Conservation (phyloP, 2,113 vertebrate species). For the Heliornis fulica region DNA sequence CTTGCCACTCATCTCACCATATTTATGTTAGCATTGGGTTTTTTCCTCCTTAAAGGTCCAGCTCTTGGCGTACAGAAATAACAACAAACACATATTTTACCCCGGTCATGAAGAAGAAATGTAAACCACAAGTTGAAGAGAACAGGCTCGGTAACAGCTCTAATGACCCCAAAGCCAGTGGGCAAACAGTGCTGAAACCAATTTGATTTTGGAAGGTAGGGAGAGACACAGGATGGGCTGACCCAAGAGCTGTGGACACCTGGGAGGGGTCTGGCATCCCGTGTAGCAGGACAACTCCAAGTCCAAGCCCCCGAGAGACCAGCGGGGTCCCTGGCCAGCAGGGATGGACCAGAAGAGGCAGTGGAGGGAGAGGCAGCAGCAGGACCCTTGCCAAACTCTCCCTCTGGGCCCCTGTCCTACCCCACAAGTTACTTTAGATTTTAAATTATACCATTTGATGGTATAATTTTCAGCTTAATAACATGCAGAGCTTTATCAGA, state of each 20-base stretch:
- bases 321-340: background rate
- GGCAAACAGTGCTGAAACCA: background rate
- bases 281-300: background rate
- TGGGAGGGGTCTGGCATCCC: background rate
- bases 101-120: background rate
- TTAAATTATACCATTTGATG: background rate
- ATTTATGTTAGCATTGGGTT: background rate
- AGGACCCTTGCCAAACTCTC: background rate
- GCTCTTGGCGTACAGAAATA: background rate
- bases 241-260: background rate
- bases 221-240: accelerated
- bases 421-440: background rate
- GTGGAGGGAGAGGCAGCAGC: background rate
- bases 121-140: background rate
- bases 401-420: background rate
- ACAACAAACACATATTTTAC: background rate
- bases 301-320: background rate
- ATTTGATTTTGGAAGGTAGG: background rate
- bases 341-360: background rate
- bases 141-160: background rate
- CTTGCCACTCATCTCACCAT: background rate
- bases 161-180: background rate
- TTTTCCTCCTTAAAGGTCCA: background rate
- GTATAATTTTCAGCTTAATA: conserved; percentile 2
- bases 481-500: background rate